A percentile compares a stretch with the other conserved stretches of the same genome.
Conservation (phyloP, 2,797 vertebrate genomes). For the Limnodromus scolopaceus region DNA sequence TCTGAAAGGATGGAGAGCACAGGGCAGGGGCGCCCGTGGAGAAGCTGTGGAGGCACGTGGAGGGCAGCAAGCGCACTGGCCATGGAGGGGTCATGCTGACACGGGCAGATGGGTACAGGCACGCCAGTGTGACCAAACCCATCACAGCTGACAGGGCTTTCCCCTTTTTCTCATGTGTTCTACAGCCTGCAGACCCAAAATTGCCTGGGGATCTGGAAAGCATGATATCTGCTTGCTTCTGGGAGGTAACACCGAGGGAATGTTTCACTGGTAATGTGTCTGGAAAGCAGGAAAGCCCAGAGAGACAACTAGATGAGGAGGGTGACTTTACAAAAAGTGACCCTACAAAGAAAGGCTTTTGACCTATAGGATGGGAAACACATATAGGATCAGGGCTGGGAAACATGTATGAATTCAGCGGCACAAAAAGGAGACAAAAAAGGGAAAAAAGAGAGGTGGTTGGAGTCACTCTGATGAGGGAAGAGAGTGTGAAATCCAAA, state of each 20-base stretch:
- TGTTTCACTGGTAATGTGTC: accelerated
- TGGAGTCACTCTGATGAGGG: background rate
- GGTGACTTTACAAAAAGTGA: background rate
- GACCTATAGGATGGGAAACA: background rate
- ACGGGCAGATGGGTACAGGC: accelerated
- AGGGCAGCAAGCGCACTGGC: background rate
- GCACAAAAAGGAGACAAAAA: background rate
- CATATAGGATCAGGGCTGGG: background rate
- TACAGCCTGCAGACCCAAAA: background rate
- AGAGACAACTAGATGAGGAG: background rate
- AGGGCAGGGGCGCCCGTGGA: background rate
- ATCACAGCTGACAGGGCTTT: background rate
- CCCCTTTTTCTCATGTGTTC: background rate
- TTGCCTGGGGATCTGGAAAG: background rate
- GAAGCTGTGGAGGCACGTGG: background rate
- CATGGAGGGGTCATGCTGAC: accelerated
- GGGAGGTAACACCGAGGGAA: background rate
- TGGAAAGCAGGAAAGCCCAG: background rate
- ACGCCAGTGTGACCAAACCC: background rate
- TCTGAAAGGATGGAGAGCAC: background rate
- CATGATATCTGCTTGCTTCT: background rate
- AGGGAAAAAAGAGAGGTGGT: background rate
- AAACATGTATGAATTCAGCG: background rate
- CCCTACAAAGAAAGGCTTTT: background rate
- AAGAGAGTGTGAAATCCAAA: background rate